Percentiles rank a stretch among this genome's conserved stretches.
These are phyloP conservation scores for Eristalis tenax DNA, from an alignment of 2,888 invertebrate species.

Conservation along the genomic window DNA sequence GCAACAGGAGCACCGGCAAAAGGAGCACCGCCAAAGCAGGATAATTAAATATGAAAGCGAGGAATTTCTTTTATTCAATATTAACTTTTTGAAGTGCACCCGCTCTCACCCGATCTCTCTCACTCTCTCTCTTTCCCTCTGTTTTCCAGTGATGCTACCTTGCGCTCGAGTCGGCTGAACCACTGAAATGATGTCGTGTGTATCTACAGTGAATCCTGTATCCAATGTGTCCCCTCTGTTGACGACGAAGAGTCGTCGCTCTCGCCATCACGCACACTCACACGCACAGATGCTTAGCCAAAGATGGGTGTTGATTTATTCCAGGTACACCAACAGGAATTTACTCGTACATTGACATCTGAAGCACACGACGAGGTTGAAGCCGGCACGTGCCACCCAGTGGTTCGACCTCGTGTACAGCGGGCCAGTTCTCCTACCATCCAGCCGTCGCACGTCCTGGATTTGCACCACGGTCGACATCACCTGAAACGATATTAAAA, in stretches of 20 bases:
- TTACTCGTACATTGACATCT: slow-evolving; percentile 1
- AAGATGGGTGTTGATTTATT: slow-evolving; percentile 22
- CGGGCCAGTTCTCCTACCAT: too few species aligned
- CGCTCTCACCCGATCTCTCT: slow-evolving; percentile 1
- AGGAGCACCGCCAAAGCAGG: slow-evolving; percentile 47
- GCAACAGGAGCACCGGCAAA: slow-evolving; percentile 42
- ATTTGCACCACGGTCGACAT: neutral
- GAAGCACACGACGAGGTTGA: slow-evolving; percentile 45
- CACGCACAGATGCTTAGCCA: neutral
- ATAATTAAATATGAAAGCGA: slow-evolving; percentile 70
- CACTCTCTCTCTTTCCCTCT: neutral
- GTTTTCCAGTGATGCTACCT: neutral
- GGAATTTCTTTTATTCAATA: slow-evolving; percentile 71
- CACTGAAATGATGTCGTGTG: slow-evolving; percentile 8
- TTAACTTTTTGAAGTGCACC: slow-evolving; percentile 68
- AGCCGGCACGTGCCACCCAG: slow-evolving; percentile 58
- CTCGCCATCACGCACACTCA: neutral
- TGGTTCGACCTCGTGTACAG: neutral
- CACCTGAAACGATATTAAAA: slow-evolving; percentile 65
- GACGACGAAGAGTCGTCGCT: slow-evolving; percentile 13
- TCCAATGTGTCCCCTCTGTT: neutral
- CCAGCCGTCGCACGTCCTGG: neutral
- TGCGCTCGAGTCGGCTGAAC: neutral
- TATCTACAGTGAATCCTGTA: neutral
- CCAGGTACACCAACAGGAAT: slow-evolving; percentile 31